Evolutionary conservation across 2,888 invertebrate species (phyloP).

Genomic region (Bhutanitis thaidina): DNA sequence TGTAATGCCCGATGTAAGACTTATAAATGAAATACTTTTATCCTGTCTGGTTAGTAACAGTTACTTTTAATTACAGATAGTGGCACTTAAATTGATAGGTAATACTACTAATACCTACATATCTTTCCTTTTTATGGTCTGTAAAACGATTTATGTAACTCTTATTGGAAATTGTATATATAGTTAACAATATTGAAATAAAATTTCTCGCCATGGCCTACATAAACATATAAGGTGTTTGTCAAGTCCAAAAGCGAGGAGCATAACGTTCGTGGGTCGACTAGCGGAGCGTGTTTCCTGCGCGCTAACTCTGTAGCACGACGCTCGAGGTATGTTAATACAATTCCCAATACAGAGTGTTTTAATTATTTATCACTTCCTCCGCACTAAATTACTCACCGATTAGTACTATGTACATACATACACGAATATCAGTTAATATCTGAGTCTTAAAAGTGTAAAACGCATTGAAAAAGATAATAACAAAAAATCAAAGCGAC

Average conservation of each 20-base stretch:
- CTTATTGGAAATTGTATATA: too few species aligned
- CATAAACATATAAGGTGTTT: slow-evolving; percentile 49
- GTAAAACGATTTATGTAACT: too few species aligned
- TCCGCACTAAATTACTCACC: slow-evolving; percentile 8
- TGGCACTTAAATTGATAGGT: too few species aligned
- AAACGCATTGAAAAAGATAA: too few species aligned
- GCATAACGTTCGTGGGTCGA: slow-evolving; percentile 37
- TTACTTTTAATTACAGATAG: too few species aligned
- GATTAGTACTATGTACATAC: background rate
- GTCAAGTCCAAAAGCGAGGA: slow-evolving; percentile 43
- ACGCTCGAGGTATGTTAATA: slow-evolving; percentile 38
- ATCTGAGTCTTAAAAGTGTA: background rate
- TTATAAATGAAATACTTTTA: too few species aligned
- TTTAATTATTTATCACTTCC: slow-evolving; percentile 27
- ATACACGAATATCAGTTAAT: background rate
- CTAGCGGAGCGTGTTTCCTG: slow-evolving; percentile 66
- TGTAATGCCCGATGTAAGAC: too few species aligned
- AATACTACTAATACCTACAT: too few species aligned
- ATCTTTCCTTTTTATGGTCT: too few species aligned
- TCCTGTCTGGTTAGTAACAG: too few species aligned
- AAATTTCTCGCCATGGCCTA: slow-evolving; percentile 40
- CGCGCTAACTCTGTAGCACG: slow-evolving; percentile 49
- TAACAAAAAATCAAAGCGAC: too few species aligned
- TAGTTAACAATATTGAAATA: slow-evolving; percentile 2
- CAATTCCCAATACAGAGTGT: slow-evolving; percentile 43